A percentile compares a stretch with the other conserved stretches of the same genome.
phyloP scores from a whole-genome alignment of 1,140 invertebrate genomes.

The Metopolophium dirhodum region DNA sequence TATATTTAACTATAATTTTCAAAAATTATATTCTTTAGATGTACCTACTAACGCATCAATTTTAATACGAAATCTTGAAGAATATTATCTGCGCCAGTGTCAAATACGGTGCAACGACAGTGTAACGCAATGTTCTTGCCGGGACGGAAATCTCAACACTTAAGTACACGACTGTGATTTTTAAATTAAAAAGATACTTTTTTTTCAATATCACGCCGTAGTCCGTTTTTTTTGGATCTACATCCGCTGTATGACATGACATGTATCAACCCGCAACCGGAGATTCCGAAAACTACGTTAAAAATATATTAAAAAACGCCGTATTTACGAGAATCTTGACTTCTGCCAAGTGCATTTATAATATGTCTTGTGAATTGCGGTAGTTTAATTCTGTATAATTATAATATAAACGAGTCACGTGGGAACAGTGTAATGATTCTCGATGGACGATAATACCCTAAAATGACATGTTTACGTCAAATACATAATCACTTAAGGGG shows the following conservation, averaged over 20 bases:
- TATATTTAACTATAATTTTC: neutral
- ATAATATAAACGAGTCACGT: neutral
- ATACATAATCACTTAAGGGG: neutral
- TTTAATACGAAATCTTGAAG: neutral
- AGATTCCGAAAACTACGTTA: neutral
- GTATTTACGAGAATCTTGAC: neutral
- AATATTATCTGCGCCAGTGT: neutral
- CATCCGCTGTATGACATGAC: neutral
- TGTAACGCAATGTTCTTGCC: neutral
- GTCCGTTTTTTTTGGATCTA: neutral
- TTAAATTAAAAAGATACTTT: neutral
- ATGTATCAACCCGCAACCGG: too few species aligned
- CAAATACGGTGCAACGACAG: neutral
- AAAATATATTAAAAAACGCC: neutral
- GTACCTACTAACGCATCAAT: neutral
- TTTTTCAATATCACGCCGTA: neutral
- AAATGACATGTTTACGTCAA: neutral
- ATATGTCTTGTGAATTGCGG: neutral
- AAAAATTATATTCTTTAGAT: neutral
- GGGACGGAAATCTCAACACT: neutral
- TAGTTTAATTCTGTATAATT: neutral
- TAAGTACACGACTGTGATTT: neutral
- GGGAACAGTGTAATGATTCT: neutral
- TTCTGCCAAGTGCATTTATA: neutral
- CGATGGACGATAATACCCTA: neutral